These are phyloP conservation scores for Cotesia glomerata DNA, from an alignment of 1,140 invertebrate species.

Conservation along the genomic window DNA sequence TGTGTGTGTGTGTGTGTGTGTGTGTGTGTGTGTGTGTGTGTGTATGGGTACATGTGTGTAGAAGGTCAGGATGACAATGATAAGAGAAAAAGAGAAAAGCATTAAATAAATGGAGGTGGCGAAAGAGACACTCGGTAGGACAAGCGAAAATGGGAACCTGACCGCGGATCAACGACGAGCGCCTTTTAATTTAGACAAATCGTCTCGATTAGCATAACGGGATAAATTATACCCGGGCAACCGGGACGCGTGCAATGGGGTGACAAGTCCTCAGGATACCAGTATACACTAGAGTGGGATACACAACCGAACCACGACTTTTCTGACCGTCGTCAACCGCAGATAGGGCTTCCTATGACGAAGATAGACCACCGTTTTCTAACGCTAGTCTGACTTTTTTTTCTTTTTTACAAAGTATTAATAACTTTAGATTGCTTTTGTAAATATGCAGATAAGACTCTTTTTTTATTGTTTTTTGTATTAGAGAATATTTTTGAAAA, in stretches of 20 bases:
- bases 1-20: too few relatives aligned
- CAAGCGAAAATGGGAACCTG: constrained; percentile 44
- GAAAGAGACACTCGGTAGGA: constrained; percentile 22
- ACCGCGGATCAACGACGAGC: constrained; percentile 50
- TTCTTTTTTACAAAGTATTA: too few relatives aligned
- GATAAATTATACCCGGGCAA: constrained; percentile 58
- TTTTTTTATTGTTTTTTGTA: too few relatives aligned
- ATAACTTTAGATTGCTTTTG: too few relatives aligned
- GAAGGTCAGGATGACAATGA: constrained; percentile 9
- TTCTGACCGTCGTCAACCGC: constrained; percentile 10
- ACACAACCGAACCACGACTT: constrained; percentile 10
- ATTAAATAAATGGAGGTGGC: background rate
- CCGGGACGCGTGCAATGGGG: constrained; percentile 28
- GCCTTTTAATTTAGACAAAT: constrained; percentile 67
- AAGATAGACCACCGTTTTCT: background rate
- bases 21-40: background rate
- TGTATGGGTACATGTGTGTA: constrained; percentile 11
- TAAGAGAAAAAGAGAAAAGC: background rate
- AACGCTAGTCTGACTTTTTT: too few relatives aligned
- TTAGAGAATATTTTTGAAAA: too few relatives aligned
- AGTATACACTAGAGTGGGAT: background rate
- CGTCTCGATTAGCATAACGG: constrained; percentile 65
- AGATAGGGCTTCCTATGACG: background rate
- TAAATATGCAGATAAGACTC: too few relatives aligned
- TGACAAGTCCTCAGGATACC: constrained; percentile 36